Percentiles rank a stretch among this genome's conserved stretches.
Evolutionary conservation across 2,888 invertebrate species (phyloP).

Genomic region (Drosophila vallismaia): DNA sequence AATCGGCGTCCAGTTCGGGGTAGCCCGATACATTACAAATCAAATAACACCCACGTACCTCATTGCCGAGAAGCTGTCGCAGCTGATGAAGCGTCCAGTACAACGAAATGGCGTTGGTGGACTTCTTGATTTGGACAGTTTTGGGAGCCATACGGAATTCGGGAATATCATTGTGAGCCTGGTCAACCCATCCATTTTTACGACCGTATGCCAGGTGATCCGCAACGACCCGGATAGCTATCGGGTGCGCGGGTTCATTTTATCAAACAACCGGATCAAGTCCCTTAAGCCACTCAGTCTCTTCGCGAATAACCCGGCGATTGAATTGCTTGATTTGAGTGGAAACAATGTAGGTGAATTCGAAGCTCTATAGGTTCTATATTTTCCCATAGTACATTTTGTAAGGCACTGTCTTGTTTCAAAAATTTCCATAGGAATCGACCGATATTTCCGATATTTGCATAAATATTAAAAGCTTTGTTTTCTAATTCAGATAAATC

Average conservation of each 20-base stretch:
- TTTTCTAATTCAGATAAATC: background rate
- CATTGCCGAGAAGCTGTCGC: slow-evolving; percentile 56
- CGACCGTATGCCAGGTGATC: slow-evolving; percentile 70
- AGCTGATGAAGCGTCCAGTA: slow-evolving; percentile 62
- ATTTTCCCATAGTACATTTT: no score
- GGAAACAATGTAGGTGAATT: slow-evolving; percentile 65
- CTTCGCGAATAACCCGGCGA: slow-evolving; percentile 66
- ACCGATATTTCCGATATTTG: no score
- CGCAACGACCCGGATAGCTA: slow-evolving; percentile 76
- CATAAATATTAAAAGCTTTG: background rate
- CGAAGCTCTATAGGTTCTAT: no score
- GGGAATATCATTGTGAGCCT: slow-evolving; percentile 69
- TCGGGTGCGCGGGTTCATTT: slow-evolving; percentile 72
- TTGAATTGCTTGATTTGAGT: slow-evolving; percentile 72
- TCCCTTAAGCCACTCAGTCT: slow-evolving; percentile 69
- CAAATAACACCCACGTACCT: slow-evolving; percentile 76
- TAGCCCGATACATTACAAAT: slow-evolving; percentile 64
- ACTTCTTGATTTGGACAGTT: slow-evolving; percentile 75
- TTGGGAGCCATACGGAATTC: slow-evolving; percentile 62
- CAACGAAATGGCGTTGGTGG: slow-evolving; percentile 54
- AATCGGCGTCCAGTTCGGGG: slow-evolving; percentile 72
- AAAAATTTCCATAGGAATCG: no score
- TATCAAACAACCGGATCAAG: slow-evolving; percentile 71
- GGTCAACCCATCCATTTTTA: slow-evolving; percentile 70
- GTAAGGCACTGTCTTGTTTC: no score